Base-by-base conservation (phyloP, 2,113 vertebrate species). In the Sorex araneus region DNA sequence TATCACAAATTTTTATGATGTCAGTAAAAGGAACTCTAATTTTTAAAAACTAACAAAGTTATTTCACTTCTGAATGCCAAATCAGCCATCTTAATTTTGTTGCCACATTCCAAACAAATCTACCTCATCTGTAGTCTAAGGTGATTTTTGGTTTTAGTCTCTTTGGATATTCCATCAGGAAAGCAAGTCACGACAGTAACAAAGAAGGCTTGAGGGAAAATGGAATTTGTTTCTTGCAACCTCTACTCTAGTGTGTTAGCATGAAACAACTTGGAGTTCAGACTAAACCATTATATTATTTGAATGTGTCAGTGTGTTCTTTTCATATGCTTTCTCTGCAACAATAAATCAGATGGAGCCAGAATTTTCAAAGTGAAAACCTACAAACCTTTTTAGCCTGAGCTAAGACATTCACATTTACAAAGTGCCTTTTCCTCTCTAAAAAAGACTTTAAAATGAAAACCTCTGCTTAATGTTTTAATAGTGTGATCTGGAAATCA, bases 121-220 rank as follows among this genome's bases (percentile, higher is more conserved):
- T 7, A 85, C 81, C 71, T 94, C 89, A 66, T 73, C 50, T 45
- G 73, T 83, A 95, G 45, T 36, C 66, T 27, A 32, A 85, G 45
- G 88, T 40, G 74, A 86, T 95, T 77, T 87, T 94, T 19, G 21
- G 95, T 89, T 73, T 92, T 74, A 94, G 78, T 93, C 89, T 40
- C 88, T 81, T 76, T 82, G 77, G 77, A 84, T 90, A 95, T 95
- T 93, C 87, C 92, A 78, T 96, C 69, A 94, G 84, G 91, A 91
- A 93, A 93, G 78, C 94, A 91, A 97, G 91, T 94, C 95, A 95
- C 71, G 94, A 94, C 32, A 89, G 32, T 89, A 93, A 87, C 57
- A 92, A 92, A 82, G 73, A 93, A 78, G 36, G 73, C 43, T 92
- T 93, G 84, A 89, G 82, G 87, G 84, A 32, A 95, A 94, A 91